Conservation (phyloP, 1,140 invertebrate species). For the Lasioglossum baleicum region DNA sequence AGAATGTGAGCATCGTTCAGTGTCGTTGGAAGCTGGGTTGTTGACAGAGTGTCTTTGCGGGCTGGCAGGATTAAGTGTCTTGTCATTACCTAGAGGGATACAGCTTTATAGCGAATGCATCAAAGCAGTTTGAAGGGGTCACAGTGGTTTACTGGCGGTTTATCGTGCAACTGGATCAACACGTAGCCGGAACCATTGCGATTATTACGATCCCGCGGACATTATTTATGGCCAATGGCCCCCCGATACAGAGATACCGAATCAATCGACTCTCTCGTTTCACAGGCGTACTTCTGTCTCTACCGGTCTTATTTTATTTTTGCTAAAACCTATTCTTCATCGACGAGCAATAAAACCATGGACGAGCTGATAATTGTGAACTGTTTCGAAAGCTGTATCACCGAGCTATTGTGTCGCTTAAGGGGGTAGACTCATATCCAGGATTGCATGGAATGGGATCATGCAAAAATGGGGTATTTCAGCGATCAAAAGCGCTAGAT, state of each 20-base stretch:
- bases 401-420: not conserved
- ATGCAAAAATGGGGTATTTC: no score
- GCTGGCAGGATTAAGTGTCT: slow-evolving; percentile 20
- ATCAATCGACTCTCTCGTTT: slow-evolving; percentile 1
- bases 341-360: not conserved
- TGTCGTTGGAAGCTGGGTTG: slow-evolving; percentile 1
- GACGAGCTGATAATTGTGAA: no score
- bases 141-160: slow-evolving; percentile 19
- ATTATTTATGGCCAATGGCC: slow-evolving; percentile 6
- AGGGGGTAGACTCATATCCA: no score
- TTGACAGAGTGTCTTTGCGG: not conserved
- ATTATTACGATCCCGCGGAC: slow-evolving; percentile 2
- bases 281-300: not conserved
- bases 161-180: slow-evolving; percentile 28
- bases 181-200: slow-evolving; percentile 4
- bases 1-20: slow-evolving; percentile 11
- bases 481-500: no score
- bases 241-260: not conserved
- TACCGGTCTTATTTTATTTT: slow-evolving; percentile 2
- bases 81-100: slow-evolving; percentile 32
- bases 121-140: slow-evolving; percentile 12
- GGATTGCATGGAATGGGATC: no score
- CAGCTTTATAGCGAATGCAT: slow-evolving; percentile 30
- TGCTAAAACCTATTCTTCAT: no score
- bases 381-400: not conserved